Percentiles rank a stretch among this genome's conserved stretches.
Conservation (phyloP, 1,140 invertebrate genomes). For the Paraescarpia echinospica region DNA sequence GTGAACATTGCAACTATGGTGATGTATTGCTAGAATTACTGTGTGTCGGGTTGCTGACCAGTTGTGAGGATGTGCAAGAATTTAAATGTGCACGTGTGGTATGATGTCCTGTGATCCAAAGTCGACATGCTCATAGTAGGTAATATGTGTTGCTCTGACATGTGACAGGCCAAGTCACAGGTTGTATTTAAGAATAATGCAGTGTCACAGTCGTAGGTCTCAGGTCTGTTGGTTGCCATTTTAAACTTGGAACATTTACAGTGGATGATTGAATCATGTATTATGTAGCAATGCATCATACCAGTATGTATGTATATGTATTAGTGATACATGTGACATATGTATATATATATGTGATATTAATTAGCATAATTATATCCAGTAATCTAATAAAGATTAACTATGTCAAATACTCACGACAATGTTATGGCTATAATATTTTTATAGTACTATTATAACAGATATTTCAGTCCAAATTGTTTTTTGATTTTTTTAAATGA, state of each 20-base stretch:
- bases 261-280: too few species aligned
- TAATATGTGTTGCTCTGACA: background rate
- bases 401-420: background rate
- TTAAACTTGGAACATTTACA: too few species aligned
- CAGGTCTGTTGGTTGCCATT: too few species aligned
- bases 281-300: too few species aligned
- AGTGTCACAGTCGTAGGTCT: too few species aligned
- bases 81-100: background rate
- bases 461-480: background rate
- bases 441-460: background rate
- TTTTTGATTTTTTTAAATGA: background rate
- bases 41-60: background rate
- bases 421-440: background rate
- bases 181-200: too few species aligned
- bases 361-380: too few species aligned
- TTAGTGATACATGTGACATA: too few species aligned
- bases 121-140: background rate
- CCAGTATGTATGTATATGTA: too few species aligned
- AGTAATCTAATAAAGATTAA: too few species aligned
- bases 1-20: background rate
- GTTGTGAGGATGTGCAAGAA: background rate
- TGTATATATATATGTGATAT: too few species aligned
- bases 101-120: background rate
- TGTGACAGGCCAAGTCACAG: too few species aligned
- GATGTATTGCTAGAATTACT: background rate